These are phyloP conservation scores for Aeoliscus strigatus DNA, from an alignment of 2,797 vertebrate species.

Conservation along the genomic window DNA sequence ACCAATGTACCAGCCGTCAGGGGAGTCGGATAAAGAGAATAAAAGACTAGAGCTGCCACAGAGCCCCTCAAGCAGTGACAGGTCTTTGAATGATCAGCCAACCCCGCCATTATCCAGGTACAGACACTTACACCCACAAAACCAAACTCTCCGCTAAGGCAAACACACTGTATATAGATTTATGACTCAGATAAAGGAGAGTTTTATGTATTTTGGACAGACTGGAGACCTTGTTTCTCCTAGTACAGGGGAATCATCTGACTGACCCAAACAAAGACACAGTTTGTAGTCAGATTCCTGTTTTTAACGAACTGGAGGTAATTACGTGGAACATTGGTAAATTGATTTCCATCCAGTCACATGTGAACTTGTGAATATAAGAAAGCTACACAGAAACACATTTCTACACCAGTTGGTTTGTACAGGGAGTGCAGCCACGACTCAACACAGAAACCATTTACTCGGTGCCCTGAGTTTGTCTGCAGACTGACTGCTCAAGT, in stretches of 20 bases:
- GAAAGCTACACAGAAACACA: background rate
- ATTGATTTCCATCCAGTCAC: background rate
- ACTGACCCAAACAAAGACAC: slow-evolving; percentile 26
- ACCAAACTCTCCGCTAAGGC: too few species aligned
- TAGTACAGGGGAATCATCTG: slow-evolving; percentile 15
- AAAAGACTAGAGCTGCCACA: slow-evolving; percentile 85
- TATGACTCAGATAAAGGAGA: too few species aligned
- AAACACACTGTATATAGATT: too few species aligned
- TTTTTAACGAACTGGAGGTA: slow-evolving; percentile 40
- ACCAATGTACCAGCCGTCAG: slow-evolving; percentile 91
- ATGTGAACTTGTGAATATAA: background rate
- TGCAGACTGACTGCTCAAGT: too few species aligned
- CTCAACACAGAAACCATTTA: too few species aligned
- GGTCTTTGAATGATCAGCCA: slow-evolving; percentile 83
- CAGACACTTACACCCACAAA: slow-evolving; percentile 2
- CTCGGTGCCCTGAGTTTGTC: too few species aligned
- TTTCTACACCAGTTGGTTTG: background rate
- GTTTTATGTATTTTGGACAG: too few species aligned
- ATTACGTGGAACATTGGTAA: background rate
- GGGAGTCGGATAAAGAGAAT: slow-evolving; percentile 98
- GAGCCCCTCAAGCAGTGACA: slow-evolving; percentile 92
- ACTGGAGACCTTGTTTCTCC: background rate
- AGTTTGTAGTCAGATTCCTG: slow-evolving; percentile 36
- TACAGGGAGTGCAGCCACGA: background rate
- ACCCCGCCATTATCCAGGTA: slow-evolving; percentile 69